Conservation (phyloP, 2,797 vertebrate species). For the Dermochelys coriacea region DNA sequence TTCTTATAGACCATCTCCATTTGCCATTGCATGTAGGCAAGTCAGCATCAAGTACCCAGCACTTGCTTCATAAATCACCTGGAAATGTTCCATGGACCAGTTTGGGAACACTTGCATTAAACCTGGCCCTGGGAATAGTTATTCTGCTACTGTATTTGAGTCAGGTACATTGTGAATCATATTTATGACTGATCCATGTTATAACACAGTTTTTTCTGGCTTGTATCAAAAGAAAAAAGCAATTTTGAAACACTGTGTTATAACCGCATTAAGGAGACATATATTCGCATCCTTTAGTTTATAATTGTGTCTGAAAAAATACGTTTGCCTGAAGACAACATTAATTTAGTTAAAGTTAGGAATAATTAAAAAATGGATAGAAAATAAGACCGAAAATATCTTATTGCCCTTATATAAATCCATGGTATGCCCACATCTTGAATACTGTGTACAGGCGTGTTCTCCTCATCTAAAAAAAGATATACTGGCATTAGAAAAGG, state of each 20-base stretch:
- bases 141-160: neutral
- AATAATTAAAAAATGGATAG: too few relatives aligned
- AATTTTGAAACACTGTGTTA: neutral
- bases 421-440: too few relatives aligned
- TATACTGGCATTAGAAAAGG: too few relatives aligned
- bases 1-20: neutral
- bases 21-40: accelerated
- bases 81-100: neutral
- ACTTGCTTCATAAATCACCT: accelerated
- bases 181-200: slow-evolving; percentile 32
- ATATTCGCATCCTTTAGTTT: neutral
- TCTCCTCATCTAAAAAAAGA: too few relatives aligned
- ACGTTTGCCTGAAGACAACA: neutral
- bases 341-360: too few relatives aligned
- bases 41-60: neutral
- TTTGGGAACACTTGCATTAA: neutral
- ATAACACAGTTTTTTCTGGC: neutral
- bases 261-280: neutral
- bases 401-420: too few relatives aligned
- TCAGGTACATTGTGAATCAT: neutral
- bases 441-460: too few relatives aligned
- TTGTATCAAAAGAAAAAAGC: neutral
- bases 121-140: neutral
- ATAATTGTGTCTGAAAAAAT: neutral
- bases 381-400: too few relatives aligned